Conservation (phyloP, 2,888 invertebrate species). For the Ephialtes manifestator region DNA sequence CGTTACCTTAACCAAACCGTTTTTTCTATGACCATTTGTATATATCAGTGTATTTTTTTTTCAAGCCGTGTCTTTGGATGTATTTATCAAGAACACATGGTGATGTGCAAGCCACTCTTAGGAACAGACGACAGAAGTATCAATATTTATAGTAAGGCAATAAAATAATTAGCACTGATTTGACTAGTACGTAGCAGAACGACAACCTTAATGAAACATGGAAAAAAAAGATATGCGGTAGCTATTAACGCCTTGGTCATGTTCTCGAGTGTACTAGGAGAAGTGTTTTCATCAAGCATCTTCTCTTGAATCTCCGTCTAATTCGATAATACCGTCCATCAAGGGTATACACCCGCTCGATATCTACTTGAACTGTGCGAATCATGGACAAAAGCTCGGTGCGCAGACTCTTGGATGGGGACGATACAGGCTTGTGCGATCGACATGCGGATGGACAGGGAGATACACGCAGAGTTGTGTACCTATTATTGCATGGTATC, state of each 20-base stretch:
- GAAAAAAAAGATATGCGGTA: not conserved
- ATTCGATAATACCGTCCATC: slow-evolving; percentile 61
- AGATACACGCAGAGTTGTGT: slow-evolving; percentile 3
- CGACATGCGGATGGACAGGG: not conserved
- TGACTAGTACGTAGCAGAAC: too few relatives aligned
- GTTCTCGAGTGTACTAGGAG: slow-evolving; percentile 6
- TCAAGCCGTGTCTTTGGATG: too few relatives aligned
- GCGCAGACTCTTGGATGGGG: not conserved
- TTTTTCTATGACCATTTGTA: too few relatives aligned
- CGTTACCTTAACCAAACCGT: too few relatives aligned
- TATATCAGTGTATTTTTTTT: too few relatives aligned
- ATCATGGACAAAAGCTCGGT: slow-evolving; percentile 5
- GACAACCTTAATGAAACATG: too few relatives aligned
- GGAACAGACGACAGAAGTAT: too few relatives aligned
- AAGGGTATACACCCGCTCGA: slow-evolving; percentile 50
- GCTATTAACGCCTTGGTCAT: slow-evolving; percentile 8
- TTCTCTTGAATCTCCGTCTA: slow-evolving; percentile 55
- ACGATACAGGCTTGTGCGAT: not conserved
- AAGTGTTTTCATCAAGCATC: slow-evolving; percentile 52
- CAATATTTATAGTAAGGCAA: too few relatives aligned
- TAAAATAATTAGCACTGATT: too few relatives aligned
- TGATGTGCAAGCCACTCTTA: too few relatives aligned
- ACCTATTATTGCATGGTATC: slow-evolving; percentile 28
- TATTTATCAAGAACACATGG: too few relatives aligned
- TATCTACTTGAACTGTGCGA: slow-evolving; percentile 51